phyloP scores from a whole-genome alignment of 2,797 vertebrate genomes.

The Schizopygopsis pylzovi region DNA sequence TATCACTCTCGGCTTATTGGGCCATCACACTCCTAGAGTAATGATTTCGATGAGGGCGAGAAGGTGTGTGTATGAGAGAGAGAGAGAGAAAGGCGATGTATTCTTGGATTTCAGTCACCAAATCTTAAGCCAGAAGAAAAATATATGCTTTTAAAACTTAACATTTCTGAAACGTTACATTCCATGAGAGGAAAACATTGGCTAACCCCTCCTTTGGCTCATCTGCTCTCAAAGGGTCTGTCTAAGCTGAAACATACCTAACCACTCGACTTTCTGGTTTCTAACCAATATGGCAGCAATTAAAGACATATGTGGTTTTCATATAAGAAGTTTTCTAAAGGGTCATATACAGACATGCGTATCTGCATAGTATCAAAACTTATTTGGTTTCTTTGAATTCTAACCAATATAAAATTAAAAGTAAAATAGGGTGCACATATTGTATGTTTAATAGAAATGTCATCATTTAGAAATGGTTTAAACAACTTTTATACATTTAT shows the following conservation, averaged over 20 bases:
- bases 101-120: conserved; percentile 16
- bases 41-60: neutral
- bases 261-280: conserved; percentile 66
- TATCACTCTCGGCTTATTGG: conserved; percentile 25
- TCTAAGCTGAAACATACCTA: conserved; percentile 71
- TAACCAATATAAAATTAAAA: neutral
- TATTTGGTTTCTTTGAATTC: conserved; percentile 8
- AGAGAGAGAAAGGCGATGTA: neutral
- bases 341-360: neutral
- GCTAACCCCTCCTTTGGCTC: conserved; percentile 54
- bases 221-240: conserved; percentile 63
- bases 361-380: conserved; percentile 26
- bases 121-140: conserved; percentile 13
- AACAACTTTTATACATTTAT: neutral
- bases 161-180: conserved; percentile 44
- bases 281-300: conserved; percentile 75
- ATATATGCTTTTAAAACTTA: conserved; percentile 38
- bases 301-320: conserved; percentile 80
- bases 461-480: neutral
- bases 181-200: conserved; percentile 15
- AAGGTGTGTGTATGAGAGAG: neutral
- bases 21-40: conserved; percentile 14
- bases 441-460: neutral
- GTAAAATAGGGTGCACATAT: neutral
- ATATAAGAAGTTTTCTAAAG: conserved; percentile 66